Evolutionary conservation across 1,140 invertebrate genomes (phyloP).

Genomic region (Neodiprion virginianus): DNA sequence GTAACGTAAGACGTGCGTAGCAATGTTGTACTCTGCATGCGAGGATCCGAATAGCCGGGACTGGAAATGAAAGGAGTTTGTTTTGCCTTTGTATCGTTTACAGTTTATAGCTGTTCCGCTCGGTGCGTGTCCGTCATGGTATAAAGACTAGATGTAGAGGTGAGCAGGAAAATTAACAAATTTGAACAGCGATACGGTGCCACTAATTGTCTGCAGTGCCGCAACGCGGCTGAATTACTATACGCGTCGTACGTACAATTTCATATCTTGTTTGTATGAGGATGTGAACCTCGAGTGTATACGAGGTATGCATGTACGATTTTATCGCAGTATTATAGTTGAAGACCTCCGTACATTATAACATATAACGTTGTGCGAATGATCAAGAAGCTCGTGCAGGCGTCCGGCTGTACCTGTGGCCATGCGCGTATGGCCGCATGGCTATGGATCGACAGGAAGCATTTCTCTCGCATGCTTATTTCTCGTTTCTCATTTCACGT

Average conservation of each 20-base stretch:
- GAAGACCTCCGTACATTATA: not conserved
- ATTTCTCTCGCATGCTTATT: not conserved
- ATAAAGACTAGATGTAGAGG: too few relatives aligned
- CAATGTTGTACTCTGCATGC: too few relatives aligned
- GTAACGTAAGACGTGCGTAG: too few relatives aligned
- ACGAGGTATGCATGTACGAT: not conserved
- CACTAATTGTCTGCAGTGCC: not conserved
- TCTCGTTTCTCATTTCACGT: not conserved
- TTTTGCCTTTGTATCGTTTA: constrained; percentile 2
- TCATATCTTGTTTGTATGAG: not conserved
- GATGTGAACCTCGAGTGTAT: not conserved
- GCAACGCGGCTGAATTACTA: not conserved
- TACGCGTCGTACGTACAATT: not conserved
- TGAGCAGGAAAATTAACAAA: not conserved
- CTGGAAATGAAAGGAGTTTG: not conserved
- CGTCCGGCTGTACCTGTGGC: not conserved
- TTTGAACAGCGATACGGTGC: not conserved
- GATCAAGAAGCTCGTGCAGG: not conserved
- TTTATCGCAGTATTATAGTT: not conserved
- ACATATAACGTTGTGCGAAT: too few relatives aligned
- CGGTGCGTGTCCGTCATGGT: too few relatives aligned
- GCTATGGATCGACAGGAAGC: not conserved
- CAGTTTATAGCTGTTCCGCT: not conserved
- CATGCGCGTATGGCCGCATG: not conserved
- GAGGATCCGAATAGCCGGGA: not conserved